Evolutionary conservation across 2,888 invertebrate species (phyloP).

Genomic region (Archaeoteleia sp.): DNA sequence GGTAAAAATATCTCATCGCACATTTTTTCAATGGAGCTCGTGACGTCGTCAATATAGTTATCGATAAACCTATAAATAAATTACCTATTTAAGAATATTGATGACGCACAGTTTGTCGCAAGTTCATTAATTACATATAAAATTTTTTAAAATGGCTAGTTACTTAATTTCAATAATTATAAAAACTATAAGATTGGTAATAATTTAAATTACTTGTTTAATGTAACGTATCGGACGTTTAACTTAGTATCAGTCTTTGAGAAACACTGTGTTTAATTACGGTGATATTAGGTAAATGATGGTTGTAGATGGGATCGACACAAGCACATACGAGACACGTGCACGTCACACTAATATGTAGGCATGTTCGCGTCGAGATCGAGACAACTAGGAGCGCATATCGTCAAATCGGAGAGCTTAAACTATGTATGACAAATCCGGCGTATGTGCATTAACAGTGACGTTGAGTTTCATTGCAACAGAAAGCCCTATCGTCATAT

Average conservation of each 20-base stretch:
- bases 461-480: slow-evolving; percentile 18
- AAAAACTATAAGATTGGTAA: no score
- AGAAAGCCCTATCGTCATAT: slow-evolving; percentile 21
- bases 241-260: no score
- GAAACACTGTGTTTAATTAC: slow-evolving; percentile 8
- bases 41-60: no score
- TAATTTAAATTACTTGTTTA: no score
- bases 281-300: slow-evolving; percentile 11
- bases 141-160: no score
- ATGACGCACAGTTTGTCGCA: background rate
- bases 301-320: slow-evolving; percentile 15
- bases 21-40: no score
- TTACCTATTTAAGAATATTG: no score
- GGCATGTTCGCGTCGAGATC: slow-evolving; percentile 12
- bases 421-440: slow-evolving; percentile 19
- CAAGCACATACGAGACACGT: slow-evolving; percentile 6
- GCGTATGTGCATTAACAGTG: slow-evolving; percentile 10
- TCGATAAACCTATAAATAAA: no score
- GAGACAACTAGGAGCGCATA: slow-evolving; percentile 7
- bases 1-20: no score
- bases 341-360: background rate
- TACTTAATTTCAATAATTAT: no score
- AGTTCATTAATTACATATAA: background rate
- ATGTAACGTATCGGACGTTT: no score
- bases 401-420: slow-evolving; percentile 4